Base-by-base conservation (phyloP, 2,113 vertebrate species). In the Dasypus novemcinctus region DNA sequence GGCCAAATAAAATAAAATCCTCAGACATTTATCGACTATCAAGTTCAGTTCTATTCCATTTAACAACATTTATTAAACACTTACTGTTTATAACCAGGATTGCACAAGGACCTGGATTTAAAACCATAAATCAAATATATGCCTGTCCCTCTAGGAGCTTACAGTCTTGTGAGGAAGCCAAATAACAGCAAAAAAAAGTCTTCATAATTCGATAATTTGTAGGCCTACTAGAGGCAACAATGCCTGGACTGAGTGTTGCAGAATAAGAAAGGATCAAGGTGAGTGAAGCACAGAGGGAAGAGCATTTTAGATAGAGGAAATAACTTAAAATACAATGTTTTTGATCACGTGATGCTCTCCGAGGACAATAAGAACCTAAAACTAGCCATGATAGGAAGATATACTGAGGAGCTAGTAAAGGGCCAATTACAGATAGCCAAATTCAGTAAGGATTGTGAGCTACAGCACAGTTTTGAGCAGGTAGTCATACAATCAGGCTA, bases 1-100 rank as follows among this genome's bases (percentile, higher is more conserved):
- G 61, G 83, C 27, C 69, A 94, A 95, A 91, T 57, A 95, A 97
- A 93, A 82, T 89, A 29, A 95, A 95, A 79, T 72, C 52, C 27
- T 80, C 49, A 83, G 59, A 61, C 23, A 41, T 86, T 93, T 94
- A 79, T 31, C 83, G 86, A 86, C 17, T 85, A 23, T 94, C 69
- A 89, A 38, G 36, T 80, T 86, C 41, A n/a, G 93, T 86, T 96
- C n/a, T n/a, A 59, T 84, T 91, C 41, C 17, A 83, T 66, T 92
- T 20, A 91, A 46, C 15, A 79, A 52, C 18, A 59, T 59, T 91
- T 90, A 79, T 87, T 93, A 96, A 92, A 90, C 66, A 54, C 2
- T 5, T 31, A 49, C 17, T 74, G 71, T 76, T 80, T 90, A 81
- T 82, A 4, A 66, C 3, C 14, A 82, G 6, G n/a, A 74, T 75